Percentiles rank a stretch among this genome's conserved stretches.
These are phyloP conservation scores for Podilymbus podiceps DNA, from an alignment of 2,113 vertebrate species.

Conservation along the genomic window DNA sequence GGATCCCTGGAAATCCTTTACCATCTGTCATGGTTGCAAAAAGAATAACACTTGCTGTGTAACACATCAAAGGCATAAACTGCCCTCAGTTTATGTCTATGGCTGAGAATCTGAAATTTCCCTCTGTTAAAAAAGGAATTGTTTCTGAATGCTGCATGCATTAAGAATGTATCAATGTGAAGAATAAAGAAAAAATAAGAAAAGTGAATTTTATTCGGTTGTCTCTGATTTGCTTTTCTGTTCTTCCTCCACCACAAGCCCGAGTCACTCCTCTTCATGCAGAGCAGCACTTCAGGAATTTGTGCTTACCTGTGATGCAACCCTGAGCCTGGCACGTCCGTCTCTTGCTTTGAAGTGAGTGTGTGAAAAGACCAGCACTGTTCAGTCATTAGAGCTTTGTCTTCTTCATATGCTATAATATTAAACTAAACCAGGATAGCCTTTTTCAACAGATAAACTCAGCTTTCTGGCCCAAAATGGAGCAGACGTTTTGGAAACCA, in stretches of 20 bases:
- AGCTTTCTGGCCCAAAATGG: neutral
- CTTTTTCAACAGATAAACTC: neutral
- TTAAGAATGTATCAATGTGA: neutral
- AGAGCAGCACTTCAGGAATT: neutral
- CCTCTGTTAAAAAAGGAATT: neutral
- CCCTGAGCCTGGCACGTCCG: neutral
- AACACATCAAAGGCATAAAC: neutral
- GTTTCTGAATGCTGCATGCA: neutral
- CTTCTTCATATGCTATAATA: neutral
- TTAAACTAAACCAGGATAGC: neutral
- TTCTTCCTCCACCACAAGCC: neutral
- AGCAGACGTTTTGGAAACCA: neutral
- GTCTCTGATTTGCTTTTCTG: neutral
- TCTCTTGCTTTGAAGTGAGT: neutral
- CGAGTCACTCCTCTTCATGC: neutral
- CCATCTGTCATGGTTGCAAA: conserved; percentile 1
- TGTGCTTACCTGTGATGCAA: rapidly evolving
- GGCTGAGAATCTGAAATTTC: neutral
- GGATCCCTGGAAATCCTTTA: conserved; percentile 24
- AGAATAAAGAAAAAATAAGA: neutral
- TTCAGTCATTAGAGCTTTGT: neutral
- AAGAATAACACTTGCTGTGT: neutral
- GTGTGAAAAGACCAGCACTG: neutral
- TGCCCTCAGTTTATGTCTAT: neutral
- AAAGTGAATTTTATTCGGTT: neutral